A percentile compares a stretch with the other conserved stretches of the same genome.
Evolutionary conservation across 2,888 invertebrate genomes (phyloP).

Genomic region (Glomeris marginata): DNA sequence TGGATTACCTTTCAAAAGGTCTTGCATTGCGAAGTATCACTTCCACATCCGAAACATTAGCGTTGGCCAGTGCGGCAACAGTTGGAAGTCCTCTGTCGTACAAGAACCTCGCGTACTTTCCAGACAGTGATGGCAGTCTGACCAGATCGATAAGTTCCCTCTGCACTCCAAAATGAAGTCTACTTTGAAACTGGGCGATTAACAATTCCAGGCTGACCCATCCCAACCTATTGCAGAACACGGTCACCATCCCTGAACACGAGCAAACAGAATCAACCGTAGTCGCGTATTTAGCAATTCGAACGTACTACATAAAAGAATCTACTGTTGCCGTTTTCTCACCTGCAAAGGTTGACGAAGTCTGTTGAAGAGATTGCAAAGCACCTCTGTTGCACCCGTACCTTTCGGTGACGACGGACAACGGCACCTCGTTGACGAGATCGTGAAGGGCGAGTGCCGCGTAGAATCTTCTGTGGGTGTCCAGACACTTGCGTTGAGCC

Average conservation of each 20-base stretch:
- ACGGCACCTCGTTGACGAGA: conserved; percentile 74
- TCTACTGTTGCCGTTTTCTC: conserved; percentile 3
- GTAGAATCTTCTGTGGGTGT: conserved; percentile 50
- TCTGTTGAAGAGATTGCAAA: conserved; percentile 85
- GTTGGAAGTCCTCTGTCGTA: conserved; percentile 65
- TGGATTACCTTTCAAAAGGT: conserved; percentile 58
- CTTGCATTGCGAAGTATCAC: conserved; percentile 57
- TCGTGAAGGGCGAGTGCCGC: conserved; percentile 83
- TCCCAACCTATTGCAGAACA: conserved; percentile 83
- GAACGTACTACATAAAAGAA: not conserved
- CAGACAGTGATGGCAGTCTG: conserved; percentile 65
- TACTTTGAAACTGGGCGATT: conserved; percentile 81
- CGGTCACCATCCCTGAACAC: conserved; percentile 74
- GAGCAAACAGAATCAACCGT: conserved; percentile 9
- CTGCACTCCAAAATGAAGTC: conserved; percentile 86
- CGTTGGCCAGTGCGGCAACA: conserved; percentile 60
- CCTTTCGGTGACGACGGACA: conserved; percentile 63
- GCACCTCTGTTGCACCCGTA: conserved; percentile 77
- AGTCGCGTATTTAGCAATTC: not conserved
- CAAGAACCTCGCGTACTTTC: conserved; percentile 64
- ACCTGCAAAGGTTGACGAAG: conserved; percentile 89
- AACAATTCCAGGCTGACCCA: conserved; percentile 83
- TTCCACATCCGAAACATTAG: conserved; percentile 52
- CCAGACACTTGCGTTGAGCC: conserved; percentile 16
- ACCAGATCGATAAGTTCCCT: conserved; percentile 83